Percentiles rank a stretch among this genome's conserved stretches.
Conservation (phyloP, 1,140 invertebrate genomes). For the Scaptomyza hsui region DNA sequence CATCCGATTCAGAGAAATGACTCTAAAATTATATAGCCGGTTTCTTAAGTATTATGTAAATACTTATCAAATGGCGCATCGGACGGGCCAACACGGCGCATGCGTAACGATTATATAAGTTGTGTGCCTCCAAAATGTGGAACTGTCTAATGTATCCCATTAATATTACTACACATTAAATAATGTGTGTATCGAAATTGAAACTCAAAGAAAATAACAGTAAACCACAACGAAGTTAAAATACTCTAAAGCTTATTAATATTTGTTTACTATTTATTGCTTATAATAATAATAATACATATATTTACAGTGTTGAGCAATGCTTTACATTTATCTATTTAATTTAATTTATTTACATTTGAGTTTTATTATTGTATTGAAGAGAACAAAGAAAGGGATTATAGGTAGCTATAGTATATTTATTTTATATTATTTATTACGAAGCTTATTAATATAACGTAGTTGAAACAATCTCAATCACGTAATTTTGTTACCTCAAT, state of each 20-base stretch:
- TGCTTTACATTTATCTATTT: too few relatives aligned
- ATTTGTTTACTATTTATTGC: too few relatives aligned
- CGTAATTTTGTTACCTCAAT: neutral
- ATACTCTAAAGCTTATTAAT: constrained; percentile 10
- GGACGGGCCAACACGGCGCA: too few relatives aligned
- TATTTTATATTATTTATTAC: too few relatives aligned
- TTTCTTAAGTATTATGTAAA: constrained; percentile 64
- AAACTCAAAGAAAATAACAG: neutral
- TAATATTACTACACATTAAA: constrained; percentile 49
- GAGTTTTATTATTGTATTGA: too few relatives aligned
- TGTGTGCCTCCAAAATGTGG: constrained; percentile 24
- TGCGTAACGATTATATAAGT: constrained; percentile 69
- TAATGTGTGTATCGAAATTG: constrained; percentile 30
- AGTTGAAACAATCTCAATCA: neutral
- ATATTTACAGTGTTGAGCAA: too few relatives aligned
- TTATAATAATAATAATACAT: too few relatives aligned
- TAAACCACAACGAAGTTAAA: neutral
- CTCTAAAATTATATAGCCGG: constrained; percentile 29
- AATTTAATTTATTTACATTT: too few relatives aligned
- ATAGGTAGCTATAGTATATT: too few relatives aligned
- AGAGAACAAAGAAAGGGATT: too few relatives aligned
- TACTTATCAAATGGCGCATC: constrained; percentile 22
- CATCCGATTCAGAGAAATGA: constrained; percentile 54
- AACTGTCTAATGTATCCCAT: constrained; percentile 52
- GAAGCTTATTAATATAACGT: neutral